These are phyloP conservation scores for Poecilia wingei DNA, from an alignment of 2,797 vertebrate genomes.

Conservation along the genomic window DNA sequence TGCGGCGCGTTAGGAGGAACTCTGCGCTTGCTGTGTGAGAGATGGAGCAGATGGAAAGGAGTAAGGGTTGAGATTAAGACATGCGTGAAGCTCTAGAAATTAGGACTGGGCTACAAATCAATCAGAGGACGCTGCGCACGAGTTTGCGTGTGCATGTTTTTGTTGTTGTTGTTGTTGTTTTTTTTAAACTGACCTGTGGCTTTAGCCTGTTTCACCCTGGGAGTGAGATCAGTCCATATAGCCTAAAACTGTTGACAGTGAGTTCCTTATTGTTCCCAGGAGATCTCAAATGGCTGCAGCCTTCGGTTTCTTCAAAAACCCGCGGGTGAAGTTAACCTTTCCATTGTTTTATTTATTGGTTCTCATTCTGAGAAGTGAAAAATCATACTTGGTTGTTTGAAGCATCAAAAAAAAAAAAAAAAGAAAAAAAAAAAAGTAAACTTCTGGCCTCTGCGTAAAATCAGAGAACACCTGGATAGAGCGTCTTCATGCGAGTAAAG, in stretches of 20 bases:
- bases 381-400: not conserved
- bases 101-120: constrained; percentile 5
- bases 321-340: constrained; percentile 31
- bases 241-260: constrained; percentile 73
- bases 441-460: constrained; percentile 36
- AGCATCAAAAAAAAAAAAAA: not conserved
- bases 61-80: constrained; percentile 1
- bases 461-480: constrained; percentile 11
- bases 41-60: not conserved
- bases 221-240: constrained; percentile 55
- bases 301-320: constrained; percentile 43
- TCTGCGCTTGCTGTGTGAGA: not conserved
- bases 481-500: constrained; percentile 25
- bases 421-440: not conserved
- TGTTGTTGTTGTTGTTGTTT: not conserved
- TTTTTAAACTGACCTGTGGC: constrained; percentile 10
- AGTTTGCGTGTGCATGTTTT: constrained; percentile 8
- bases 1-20: not conserved
- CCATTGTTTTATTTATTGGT: not conserved
- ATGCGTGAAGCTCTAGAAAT: not conserved
- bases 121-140: not conserved
- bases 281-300: constrained; percentile 63
- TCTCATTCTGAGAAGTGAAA: not conserved
- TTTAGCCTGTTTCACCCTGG: constrained; percentile 15
- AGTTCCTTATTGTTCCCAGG: constrained; percentile 78